Base-by-base conservation (phyloP, 2,797 vertebrate species). In the Denticeps clupeoides region DNA sequence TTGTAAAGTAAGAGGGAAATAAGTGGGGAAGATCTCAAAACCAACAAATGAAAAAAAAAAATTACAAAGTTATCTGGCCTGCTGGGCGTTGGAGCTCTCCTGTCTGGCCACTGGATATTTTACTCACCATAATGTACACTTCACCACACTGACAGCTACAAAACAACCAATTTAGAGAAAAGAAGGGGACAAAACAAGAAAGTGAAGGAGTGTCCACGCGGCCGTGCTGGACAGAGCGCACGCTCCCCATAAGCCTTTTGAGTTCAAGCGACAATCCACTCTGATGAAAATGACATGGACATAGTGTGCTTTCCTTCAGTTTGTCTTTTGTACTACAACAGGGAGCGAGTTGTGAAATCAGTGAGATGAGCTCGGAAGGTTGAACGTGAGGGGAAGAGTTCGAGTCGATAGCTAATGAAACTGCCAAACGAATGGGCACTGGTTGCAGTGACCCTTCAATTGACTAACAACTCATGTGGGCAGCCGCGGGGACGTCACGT, bases 191-290 rank as follows among this genome's bases (percentile, higher is more conserved):
- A 41, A 56, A 56, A 25, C 24, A 25, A 25, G 24, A 25, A 24
- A 25, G 24, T 43, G 21, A 31, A 38, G 57, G 63, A 70, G 72
- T 60, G 66, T 54, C 47, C 42, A 28, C 16, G 62, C 62, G 75
- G 79, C 75, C 80, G 76, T 64, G 71, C 71, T 65, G 73, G 78
- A 78, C 77, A 62, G 65, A 62, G 72, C 79, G 68, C 77, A 69
- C 72, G 72, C 71, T 72, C 78, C 67, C 65, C 65, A 71, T 65
- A 55, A 70, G 51, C 81, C 74, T 81, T 82, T 79, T 75, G 67
- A 77, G 77, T 82, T 84, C 60, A 77, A 78, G 78, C 72, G 82
- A 85, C 84, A 85, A 85, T 87, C 84, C 81, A 81, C 78, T 80
- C 78, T 74, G 79, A 78, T 80, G 77, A 81, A 79, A 79, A 78